phyloP scores from a whole-genome alignment of 2,888 invertebrate genomes.

The Drosophila multiciliata region DNA sequence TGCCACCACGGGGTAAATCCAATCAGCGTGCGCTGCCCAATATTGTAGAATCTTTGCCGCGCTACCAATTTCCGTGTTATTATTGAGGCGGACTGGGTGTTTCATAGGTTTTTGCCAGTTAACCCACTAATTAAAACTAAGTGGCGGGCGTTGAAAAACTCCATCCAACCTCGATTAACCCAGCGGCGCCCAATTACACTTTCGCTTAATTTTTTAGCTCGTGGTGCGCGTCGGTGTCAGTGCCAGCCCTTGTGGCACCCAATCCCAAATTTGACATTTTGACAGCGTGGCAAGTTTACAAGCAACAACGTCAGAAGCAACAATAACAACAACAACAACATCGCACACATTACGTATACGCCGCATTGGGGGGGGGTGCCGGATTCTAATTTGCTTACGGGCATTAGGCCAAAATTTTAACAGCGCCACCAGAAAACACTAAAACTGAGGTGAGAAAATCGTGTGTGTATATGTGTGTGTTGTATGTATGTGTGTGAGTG shows the following conservation, averaged over 20 bases:
- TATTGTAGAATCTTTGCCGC: conserved; percentile 32
- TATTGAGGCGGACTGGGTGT: background rate
- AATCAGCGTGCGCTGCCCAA: conserved; percentile 35
- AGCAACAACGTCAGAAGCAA: conserved; percentile 40
- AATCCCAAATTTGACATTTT: conserved; percentile 73
- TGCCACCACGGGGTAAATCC: background rate
- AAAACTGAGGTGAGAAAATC: conserved; percentile 44
- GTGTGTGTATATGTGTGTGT: conserved; percentile 1
- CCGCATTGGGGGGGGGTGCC: conserved; percentile 41
- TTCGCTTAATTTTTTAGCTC: conserved; percentile 71
- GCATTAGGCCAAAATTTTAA: conserved; percentile 64
- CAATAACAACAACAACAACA: conserved; percentile 28
- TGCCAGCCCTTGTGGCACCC: conserved; percentile 15
- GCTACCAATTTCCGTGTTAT: conserved; percentile 39
- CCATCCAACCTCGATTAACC: conserved; percentile 76
- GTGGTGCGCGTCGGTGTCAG: conserved; percentile 27
- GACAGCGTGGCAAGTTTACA: conserved; percentile 72
- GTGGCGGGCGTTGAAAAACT: conserved; percentile 67
- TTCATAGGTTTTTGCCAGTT: conserved; percentile 16
- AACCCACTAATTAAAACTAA: conserved; percentile 80
- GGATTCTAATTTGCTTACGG: conserved; percentile 74
- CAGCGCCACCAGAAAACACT: conserved; percentile 35
- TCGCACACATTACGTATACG: conserved; percentile 74
- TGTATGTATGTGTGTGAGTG: conserved; percentile 7
- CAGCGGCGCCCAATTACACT: conserved; percentile 78